Base-by-base conservation (phyloP, 2,888 invertebrate genomes). In the Celastrina argiolus region DNA sequence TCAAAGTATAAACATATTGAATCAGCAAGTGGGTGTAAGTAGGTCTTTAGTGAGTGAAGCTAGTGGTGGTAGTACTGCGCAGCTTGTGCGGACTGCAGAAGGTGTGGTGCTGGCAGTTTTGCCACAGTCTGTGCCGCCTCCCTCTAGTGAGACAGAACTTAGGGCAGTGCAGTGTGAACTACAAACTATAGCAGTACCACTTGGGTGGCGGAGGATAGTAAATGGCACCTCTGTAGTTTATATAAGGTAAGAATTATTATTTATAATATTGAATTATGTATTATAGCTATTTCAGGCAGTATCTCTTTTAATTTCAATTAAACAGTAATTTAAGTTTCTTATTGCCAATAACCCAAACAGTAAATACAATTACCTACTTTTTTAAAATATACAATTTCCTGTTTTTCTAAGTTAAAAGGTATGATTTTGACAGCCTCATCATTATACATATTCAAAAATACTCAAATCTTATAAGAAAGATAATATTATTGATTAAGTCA, bases 1-100 rank as follows among this genome's bases (percentile, higher is more conserved):
- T 84, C 90, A 91, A 75, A 88, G 88, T 83, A 89, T 91, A 74
- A 90, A 87, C 82, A 89, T 91, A 82, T 79, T 91, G 73, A 91
- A 89, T 79, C 91, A 90, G 80, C 90, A 91, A 80, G 87, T 90
- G 65, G 88, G 90, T 76, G 88, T 88, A 71, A 85, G 77, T 78
- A 77, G 84, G 73, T 83, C 85, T 70, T 76, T 82, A 74, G 79
- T 80, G 69, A 81, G 83, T 82, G 88, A 88, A 71, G 78, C 81
- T 76, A 87, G 87, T 65, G 79, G 80, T 75, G 80, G 78, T 10
- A 76, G 72, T 73, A 74, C 79, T 28, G 82, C 87, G 0, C 91
- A 91, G 76, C 75, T 91, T 66, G 87, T 91, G 69, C 81, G 88
- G 73, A 91, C 91, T 69, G 82, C 89, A 36, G 90, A 90, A 34